Base-by-base conservation (phyloP, 2,113 vertebrate species). In the Gyps fulvus region DNA sequence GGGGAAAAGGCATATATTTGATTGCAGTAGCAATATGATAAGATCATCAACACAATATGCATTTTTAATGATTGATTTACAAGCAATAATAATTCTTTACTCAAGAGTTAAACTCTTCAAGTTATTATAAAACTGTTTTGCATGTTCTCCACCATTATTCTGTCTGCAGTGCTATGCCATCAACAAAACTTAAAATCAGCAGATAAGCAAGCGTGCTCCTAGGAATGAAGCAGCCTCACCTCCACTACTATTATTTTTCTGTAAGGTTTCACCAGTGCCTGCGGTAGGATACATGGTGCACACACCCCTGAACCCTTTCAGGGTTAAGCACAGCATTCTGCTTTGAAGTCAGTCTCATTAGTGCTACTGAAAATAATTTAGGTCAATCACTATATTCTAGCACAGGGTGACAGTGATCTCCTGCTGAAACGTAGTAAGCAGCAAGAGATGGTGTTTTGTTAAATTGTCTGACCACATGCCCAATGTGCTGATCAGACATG, bases 381-480 rank as follows among this genome's bases (percentile, higher is more conserved):
- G 81, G 16, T 36, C 69, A 70, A 31, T 12, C 29, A 21, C 83
- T 36, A 32, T 38, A 45, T 63, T 79, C 61, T 25, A 65, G 78
- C 6, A 2, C 74, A 88, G 45, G 14, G 49, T 27, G 55, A 86
- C 32, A 61, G 62, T 7, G 38, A 85, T 25, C 61, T 18, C 40
- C 66, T 65, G 62, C 79, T 67, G 57, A 71, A 84, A 57, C 0
- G 0, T 1, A 42, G 47, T 7, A 62, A 49, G 13, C 52, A 63
- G 49, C n/a, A 63, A 38, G 59, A 42, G 29, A 50, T 3, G 0
- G 40, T 8, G 26, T 40, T 82, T 55, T 25, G 32, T n/a, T 74
- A 43, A 50, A 55, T 2, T 15, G 40, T 4, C 15, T 43, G 16
- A 20, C 40, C 1, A 1, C 2, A 6, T 10, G 38, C 34, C 36